Evolutionary conservation across 1,140 invertebrate genomes (phyloP).

Genomic region (Camponotus vicinus): DNA sequence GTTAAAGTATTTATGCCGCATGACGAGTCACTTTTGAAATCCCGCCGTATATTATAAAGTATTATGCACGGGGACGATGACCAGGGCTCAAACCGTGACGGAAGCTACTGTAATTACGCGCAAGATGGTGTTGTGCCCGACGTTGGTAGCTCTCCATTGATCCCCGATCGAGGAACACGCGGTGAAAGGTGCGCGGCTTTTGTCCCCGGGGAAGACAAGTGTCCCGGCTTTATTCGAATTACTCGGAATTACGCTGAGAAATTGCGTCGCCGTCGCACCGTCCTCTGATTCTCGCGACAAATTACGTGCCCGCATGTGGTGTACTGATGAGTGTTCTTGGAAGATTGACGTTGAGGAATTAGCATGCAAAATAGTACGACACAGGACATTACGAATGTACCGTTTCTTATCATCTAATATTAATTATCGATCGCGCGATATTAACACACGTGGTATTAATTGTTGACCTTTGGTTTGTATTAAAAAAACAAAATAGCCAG

Average conservation of each 20-base stretch:
- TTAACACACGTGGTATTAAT: not conserved
- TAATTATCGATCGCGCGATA: not conserved
- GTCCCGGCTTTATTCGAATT: constrained; percentile 53
- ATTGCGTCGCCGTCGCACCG: constrained; percentile 20
- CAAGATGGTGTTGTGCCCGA: constrained; percentile 68
- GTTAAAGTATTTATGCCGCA: constrained; percentile 77
- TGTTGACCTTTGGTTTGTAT: not conserved
- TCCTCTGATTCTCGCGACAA: not conserved
- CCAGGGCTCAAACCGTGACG: constrained; percentile 73
- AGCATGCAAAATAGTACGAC: not conserved
- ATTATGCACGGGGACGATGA: constrained; percentile 74
- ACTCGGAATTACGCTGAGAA: constrained; percentile 53
- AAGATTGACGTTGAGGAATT: constrained; percentile 11
- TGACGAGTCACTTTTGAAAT: constrained; percentile 82
- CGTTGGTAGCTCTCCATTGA: constrained; percentile 58
- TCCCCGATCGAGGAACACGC: constrained; percentile 68
- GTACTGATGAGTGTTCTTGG: not conserved
- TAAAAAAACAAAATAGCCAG: not conserved
- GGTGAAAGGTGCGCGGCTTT: constrained; percentile 66
- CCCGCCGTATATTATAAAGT: constrained; percentile 75
- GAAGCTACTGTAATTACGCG: constrained; percentile 77
- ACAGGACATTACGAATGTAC: not conserved
- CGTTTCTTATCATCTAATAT: constrained; percentile 5
- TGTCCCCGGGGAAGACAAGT: constrained; percentile 50
- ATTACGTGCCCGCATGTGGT: not conserved